Base-by-base conservation (phyloP, 92 coral and sea anemone genomes). In the Diadumene lineata region DNA sequence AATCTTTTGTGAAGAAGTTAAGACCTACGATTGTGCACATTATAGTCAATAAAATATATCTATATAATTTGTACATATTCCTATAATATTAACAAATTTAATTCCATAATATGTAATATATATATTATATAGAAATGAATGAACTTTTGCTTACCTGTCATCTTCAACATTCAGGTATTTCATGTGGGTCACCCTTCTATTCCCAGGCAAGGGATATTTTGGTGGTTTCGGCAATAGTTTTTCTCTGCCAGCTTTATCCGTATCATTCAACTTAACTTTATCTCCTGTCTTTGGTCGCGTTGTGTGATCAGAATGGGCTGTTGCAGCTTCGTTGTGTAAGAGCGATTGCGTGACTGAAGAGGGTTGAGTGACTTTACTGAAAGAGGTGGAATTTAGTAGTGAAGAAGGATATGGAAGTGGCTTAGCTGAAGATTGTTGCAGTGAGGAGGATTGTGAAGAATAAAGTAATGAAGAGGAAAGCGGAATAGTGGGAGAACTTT, bases 171-270 rank as follows among this genome's bases (percentile, higher is more conserved):
- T 64, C 31, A 19, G 33, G 34, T 58, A 15, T 50, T 55, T 70
- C 64, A 17, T 50, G 19, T 53, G 19, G 10, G 58, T 16, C 58
- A 53, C 58, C 19, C 58, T 53, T 53, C 58, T 31, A 19, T 50
- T 70, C 1, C 31, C 53, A 17, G 75, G 62, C 51, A 70, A 34
- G 17, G 64, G 75, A 50, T 44, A 51, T 27, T 38, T 29, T 33
- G 75, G 75, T 50, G 75, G 75, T 32, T 53, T 70, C n/a, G 75
- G 75, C 7, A 23, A 11, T 24, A 26, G 60, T 7, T 24, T 6
- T 11, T 34, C 50, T 31, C 33, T 70, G 43, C 48, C 60, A 18
- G 65, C 16, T 3, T 8, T 6, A 56, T 6, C 62, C 0, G 28
- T 50, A 22, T 15, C 34, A 25, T 43, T 34, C 2, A 50, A 11